Percentiles rank a stretch among this genome's conserved stretches.
Evolutionary conservation across 2,113 vertebrate genomes (phyloP).

Genomic region (Neotoma lepida): DNA sequence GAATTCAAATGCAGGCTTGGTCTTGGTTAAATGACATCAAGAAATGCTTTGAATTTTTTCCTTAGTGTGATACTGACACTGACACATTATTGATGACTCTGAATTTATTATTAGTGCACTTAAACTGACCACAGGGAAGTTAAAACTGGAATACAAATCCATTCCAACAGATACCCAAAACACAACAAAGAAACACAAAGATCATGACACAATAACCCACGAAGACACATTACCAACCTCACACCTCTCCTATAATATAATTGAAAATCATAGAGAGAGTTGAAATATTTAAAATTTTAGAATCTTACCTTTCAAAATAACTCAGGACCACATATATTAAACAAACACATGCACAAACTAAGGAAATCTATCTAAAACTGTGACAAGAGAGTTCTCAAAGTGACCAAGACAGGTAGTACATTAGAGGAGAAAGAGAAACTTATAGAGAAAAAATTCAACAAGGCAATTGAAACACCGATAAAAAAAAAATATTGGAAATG

Average conservation of each 20-base stretch:
- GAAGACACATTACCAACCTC: background rate
- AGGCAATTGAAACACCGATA: background rate
- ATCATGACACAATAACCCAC: background rate
- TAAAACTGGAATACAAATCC: background rate
- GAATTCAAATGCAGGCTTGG: background rate
- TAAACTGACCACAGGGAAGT: too few species aligned
- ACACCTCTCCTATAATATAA: background rate
- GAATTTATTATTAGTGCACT: background rate
- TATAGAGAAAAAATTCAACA: background rate
- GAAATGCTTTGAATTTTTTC: background rate
- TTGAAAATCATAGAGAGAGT: background rate
- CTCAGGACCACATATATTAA: too few species aligned
- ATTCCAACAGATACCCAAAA: background rate
- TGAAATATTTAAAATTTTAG: background rate
- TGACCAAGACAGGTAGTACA: background rate
- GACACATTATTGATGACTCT: background rate
- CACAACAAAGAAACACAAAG: background rate
- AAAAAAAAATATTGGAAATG: background rate
- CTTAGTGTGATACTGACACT: background rate
- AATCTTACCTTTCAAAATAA: background rate
- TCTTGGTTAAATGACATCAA: background rate
- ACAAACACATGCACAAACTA: background rate
- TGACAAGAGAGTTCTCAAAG: background rate
- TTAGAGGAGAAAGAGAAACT: background rate
- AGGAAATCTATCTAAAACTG: background rate